Conservation (phyloP, 2,113 vertebrate species). For the Upupa epops region DNA sequence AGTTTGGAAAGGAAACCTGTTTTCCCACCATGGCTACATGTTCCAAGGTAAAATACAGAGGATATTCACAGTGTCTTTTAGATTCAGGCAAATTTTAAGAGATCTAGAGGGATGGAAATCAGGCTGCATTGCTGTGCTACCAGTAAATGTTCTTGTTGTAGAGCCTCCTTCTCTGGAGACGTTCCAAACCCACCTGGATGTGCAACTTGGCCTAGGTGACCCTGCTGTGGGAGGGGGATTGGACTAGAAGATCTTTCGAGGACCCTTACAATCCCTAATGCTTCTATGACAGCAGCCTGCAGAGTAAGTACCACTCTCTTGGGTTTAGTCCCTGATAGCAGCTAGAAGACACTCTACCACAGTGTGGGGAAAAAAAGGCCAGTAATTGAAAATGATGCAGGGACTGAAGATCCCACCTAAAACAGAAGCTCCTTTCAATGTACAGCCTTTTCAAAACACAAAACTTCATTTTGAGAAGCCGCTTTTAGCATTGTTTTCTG, state of each 20-base stretch:
- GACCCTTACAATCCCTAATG: too few relatives aligned
- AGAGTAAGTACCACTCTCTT: neutral
- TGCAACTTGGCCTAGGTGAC: too few relatives aligned
- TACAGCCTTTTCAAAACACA: neutral
- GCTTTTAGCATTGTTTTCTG: neutral
- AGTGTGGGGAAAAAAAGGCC: neutral
- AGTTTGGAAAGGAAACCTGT: neutral
- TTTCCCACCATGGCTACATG: neutral
- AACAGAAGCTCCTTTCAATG: neutral
- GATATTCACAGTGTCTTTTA: neutral
- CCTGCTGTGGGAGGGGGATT: too few relatives aligned
- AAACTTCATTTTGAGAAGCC: neutral
- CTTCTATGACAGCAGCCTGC: neutral
- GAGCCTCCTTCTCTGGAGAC: too few relatives aligned
- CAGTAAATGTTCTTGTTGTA: neutral
- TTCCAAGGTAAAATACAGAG: neutral
- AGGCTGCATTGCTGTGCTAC: neutral
- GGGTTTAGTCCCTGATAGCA: accelerated
- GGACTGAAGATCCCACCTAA: neutral
- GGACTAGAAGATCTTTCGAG: too few relatives aligned
- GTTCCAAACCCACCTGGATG: too few relatives aligned
- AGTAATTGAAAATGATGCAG: neutral
- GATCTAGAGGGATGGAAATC: neutral
- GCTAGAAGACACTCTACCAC: neutral
- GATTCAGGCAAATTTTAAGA: neutral